phyloP scores from a whole-genome alignment of 1,140 invertebrate species.

The Drosophila kepulauana region DNA sequence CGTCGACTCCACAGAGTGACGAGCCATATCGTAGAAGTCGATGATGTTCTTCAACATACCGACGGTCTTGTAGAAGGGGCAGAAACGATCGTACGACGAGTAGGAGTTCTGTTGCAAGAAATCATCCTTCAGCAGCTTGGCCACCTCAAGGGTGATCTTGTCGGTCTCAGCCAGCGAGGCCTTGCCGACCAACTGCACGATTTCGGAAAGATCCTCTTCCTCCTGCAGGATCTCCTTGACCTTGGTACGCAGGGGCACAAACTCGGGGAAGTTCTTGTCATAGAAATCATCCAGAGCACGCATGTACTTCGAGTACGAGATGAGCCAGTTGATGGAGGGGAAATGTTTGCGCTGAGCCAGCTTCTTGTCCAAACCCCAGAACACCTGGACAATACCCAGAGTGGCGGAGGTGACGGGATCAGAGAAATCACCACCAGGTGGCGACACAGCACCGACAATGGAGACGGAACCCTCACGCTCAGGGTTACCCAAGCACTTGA shows the following conservation, averaged over 20 bases:
- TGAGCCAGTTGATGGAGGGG: constrained; percentile 99
- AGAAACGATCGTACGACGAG: constrained; percentile 98
- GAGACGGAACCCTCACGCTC: constrained; percentile 99
- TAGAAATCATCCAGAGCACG: constrained; percentile 99
- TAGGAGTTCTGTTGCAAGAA: constrained; percentile 99
- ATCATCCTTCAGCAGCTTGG: constrained; percentile 99
- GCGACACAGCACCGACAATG: constrained; percentile 99
- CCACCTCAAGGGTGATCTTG: constrained; percentile 99
- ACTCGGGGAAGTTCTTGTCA: constrained; percentile 99
- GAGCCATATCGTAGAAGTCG: constrained; percentile 98
- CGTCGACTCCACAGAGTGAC: constrained; percentile 98
- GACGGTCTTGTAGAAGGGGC: constrained; percentile 99
- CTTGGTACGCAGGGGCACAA: constrained; percentile 97
- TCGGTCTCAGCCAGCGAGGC: constrained; percentile 99
- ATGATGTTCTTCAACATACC: constrained; percentile 99
- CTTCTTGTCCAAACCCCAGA: constrained; percentile 99
- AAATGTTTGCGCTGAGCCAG: constrained; percentile 99
- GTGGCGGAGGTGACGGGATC: constrained; percentile 99
- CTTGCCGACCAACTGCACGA: constrained; percentile 99
- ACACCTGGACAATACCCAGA: constrained; percentile 99
- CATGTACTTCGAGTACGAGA: constrained; percentile 99
- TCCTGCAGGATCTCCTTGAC: constrained; percentile 99
- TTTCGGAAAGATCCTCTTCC: constrained; percentile 99
- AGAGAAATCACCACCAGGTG: constrained; percentile 99
- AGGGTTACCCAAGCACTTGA: constrained; percentile 99